These are phyloP conservation scores for Poecile montanus DNA, from an alignment of 2,797 vertebrate genomes.

Conservation along the genomic window DNA sequence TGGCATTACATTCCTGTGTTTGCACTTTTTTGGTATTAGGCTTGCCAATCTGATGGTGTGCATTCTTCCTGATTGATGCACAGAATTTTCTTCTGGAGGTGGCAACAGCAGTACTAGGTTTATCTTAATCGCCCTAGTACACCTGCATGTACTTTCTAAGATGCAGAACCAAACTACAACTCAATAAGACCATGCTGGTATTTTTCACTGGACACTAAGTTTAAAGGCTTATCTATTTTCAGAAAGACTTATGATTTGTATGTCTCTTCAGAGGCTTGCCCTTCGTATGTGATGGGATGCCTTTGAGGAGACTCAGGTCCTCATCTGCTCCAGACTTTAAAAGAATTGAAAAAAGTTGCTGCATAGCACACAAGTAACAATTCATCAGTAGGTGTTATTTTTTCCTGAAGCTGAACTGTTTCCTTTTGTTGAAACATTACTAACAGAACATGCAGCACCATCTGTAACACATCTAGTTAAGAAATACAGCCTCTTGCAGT, in stretches of 20 bases:
- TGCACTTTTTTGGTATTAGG: neutral
- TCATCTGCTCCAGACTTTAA: neutral
- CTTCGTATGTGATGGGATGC: neutral
- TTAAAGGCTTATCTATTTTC: neutral
- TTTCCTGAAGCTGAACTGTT: neutral
- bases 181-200: neutral
- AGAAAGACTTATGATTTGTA: neutral
- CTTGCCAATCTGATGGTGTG: neutral
- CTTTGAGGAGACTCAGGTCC: neutral
- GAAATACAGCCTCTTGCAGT: neutral
- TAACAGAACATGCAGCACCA: neutral
- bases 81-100: neutral
- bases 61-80: neutral
- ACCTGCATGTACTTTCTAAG: neutral
- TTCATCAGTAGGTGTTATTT: neutral
- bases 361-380: neutral
- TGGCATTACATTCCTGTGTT: fast-evolving
- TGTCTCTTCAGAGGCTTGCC: neutral
- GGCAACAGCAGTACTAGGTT: neutral
- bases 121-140: fast-evolving
- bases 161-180: neutral
- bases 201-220: neutral
- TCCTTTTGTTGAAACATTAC: neutral
- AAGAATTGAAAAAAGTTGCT: neutral
- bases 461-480: neutral